Conservation (phyloP, 1,140 invertebrate genomes). For the Cheumatopsyche charites region DNA sequence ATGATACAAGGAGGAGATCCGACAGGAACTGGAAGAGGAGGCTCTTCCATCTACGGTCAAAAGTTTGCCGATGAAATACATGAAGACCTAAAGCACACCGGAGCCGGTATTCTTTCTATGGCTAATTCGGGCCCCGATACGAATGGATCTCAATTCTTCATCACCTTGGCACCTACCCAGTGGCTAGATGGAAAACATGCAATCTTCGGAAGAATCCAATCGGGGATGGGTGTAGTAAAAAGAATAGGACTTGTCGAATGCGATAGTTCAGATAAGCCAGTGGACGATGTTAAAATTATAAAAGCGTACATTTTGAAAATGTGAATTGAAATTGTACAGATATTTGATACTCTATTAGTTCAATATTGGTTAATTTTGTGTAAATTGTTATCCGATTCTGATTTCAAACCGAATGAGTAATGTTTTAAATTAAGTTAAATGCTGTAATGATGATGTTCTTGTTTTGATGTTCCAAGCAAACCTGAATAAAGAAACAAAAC, state of each 20-base stretch:
- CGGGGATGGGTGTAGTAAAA: constrained; percentile 90
- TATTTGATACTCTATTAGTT: too few species aligned
- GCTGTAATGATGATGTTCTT: too few species aligned
- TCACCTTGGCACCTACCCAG: constrained; percentile 94
- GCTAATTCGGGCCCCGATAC: constrained; percentile 93
- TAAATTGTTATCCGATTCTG: too few species aligned
- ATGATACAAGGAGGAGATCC: constrained; percentile 98
- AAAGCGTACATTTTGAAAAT: constrained; percentile 59
- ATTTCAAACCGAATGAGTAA: too few species aligned
- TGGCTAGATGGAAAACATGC: constrained; percentile 98
- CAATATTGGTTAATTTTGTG: too few species aligned
- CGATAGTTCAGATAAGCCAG: constrained; percentile 86
- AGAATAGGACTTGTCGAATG: constrained; percentile 92
- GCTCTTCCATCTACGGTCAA: constrained; percentile 95
- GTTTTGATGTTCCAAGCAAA: too few species aligned
- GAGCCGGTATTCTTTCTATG: constrained; percentile 72
- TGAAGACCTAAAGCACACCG: constrained; percentile 92
- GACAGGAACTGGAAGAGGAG: constrained; percentile 93
- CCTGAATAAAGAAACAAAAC: too few species aligned
- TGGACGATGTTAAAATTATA: constrained; percentile 89
- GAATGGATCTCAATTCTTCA: constrained; percentile 99
- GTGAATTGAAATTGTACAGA: neutral
- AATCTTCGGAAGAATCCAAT: constrained; percentile 90
- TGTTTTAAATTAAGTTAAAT: too few species aligned
- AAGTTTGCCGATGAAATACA: constrained; percentile 96